These are phyloP conservation scores for Mus pahari DNA, from an alignment of 2,113 vertebrate genomes.

Conservation along the genomic window DNA sequence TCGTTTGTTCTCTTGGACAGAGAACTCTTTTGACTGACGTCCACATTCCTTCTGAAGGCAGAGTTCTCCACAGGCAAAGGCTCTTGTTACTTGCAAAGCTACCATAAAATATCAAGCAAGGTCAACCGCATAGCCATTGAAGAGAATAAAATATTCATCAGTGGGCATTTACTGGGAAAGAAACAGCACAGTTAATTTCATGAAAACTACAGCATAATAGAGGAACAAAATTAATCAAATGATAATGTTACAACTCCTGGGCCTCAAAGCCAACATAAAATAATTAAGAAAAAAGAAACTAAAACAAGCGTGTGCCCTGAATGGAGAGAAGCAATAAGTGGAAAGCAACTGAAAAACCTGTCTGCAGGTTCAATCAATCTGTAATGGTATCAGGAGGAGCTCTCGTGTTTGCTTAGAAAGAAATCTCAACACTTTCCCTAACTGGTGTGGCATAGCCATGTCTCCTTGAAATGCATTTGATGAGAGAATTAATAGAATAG, in stretches of 20 bases:
- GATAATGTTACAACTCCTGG: slow-evolving; percentile 48
- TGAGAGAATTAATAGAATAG: neutral
- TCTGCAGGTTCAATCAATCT: neutral
- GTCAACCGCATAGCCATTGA: slow-evolving; percentile 41
- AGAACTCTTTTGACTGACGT: neutral
- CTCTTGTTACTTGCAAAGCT: slow-evolving; percentile 55
- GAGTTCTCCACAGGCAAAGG: neutral
- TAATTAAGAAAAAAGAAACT: slow-evolving; percentile 62
- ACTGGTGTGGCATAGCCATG: neutral
- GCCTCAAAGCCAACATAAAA: slow-evolving; percentile 67
- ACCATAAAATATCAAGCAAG: slow-evolving; percentile 58
- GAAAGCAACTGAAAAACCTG: slow-evolving; percentile 20
- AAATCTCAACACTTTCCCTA: slow-evolving; percentile 26
- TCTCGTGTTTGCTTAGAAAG: slow-evolving; percentile 8
- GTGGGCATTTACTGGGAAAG: slow-evolving; percentile 57
- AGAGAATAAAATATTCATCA: slow-evolving; percentile 75
- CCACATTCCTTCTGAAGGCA: neutral
- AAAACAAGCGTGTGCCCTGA: slow-evolving; percentile 40
- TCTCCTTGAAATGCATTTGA: slow-evolving; percentile 22
- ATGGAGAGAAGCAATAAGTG: neutral
- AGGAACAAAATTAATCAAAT: slow-evolving; percentile 62
- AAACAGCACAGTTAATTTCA: slow-evolving; percentile 67
- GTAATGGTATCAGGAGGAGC: neutral
- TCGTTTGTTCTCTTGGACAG: neutral
- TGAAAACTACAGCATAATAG: slow-evolving; percentile 17